These are phyloP conservation scores for Sinelater perroti DNA, from an alignment of 2,888 invertebrate species.

Conservation along the genomic window DNA sequence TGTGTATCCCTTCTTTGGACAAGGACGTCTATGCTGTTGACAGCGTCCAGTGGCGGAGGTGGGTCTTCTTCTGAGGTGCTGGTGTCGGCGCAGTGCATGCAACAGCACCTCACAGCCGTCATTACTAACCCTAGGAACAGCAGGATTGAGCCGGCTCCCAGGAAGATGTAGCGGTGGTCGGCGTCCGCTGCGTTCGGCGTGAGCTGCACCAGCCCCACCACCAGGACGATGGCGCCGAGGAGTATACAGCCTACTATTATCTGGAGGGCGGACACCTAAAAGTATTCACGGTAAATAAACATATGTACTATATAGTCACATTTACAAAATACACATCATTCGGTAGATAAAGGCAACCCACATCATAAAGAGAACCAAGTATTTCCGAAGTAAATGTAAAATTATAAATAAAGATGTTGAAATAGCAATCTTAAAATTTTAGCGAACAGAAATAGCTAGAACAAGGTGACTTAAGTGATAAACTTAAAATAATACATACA, in stretches of 20 bases:
- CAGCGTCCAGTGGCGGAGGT: slow-evolving; percentile 59
- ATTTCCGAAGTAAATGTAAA: too few relatives aligned
- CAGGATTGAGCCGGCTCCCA: slow-evolving; percentile 73
- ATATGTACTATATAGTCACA: slow-evolving; percentile 2
- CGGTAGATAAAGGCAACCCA: too few relatives aligned
- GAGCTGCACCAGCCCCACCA: slow-evolving; percentile 79
- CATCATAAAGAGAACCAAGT: too few relatives aligned
- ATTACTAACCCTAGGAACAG: slow-evolving; percentile 71
- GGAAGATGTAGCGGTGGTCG: slow-evolving; percentile 75
- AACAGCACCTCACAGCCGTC: slow-evolving; percentile 72
- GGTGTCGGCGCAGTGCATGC: slow-evolving; percentile 68
- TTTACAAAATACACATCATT: too few relatives aligned
- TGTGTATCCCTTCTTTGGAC: slow-evolving; percentile 59
- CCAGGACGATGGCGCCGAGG: slow-evolving; percentile 76
- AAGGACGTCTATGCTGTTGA: slow-evolving; percentile 65
- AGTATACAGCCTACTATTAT: slow-evolving; percentile 78
- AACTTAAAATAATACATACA: too few relatives aligned
- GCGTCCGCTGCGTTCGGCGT: slow-evolving; percentile 81
- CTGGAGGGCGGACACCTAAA: slow-evolving; percentile 76
- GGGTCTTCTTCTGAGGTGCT: slow-evolving; percentile 61
- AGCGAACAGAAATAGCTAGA: too few relatives aligned
- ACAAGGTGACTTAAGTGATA: too few relatives aligned
- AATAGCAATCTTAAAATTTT: too few relatives aligned
- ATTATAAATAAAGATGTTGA: too few relatives aligned
- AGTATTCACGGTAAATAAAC: too few relatives aligned